A percentile compares a stretch with the other conserved stretches of the same genome.
Conservation (phyloP, 2,888 invertebrate species). For the Carterocephalus palaemon region DNA sequence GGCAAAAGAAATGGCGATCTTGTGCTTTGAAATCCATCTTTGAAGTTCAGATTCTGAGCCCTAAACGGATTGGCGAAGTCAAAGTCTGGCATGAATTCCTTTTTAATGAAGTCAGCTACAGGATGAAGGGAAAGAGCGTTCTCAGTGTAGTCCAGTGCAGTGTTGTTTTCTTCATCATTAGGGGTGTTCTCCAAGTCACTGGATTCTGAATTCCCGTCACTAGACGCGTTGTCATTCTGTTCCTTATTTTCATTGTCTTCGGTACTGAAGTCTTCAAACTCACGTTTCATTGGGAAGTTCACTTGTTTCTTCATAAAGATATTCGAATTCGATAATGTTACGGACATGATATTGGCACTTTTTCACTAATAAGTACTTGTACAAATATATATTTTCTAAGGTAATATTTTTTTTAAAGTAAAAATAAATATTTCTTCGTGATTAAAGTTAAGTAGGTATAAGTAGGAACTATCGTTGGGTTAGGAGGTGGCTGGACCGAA, state of each 20-base stretch:
- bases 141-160: constrained; percentile 65
- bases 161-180: constrained; percentile 48
- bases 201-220: constrained; percentile 64
- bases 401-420: constrained; percentile 54
- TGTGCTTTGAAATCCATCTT: constrained; percentile 59
- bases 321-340: constrained; percentile 63
- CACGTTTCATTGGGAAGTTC: constrained; percentile 69
- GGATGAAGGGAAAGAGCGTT: constrained; percentile 63
- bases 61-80: constrained; percentile 68
- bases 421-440: constrained; percentile 73
- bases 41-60: constrained; percentile 62
- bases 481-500: constrained; percentile 70
- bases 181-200: constrained; percentile 67
- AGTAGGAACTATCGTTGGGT: constrained; percentile 80
- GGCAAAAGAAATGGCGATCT: constrained; percentile 82
- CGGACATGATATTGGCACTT: constrained; percentile 58
- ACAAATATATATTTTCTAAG: constrained; percentile 46
- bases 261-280: constrained; percentile 59
- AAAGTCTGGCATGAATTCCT: constrained; percentile 71
- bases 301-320: constrained; percentile 64
- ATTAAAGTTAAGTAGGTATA: constrained; percentile 73
- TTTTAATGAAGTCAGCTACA: constrained; percentile 72
- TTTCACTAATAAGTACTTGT: constrained; percentile 49
- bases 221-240: constrained; percentile 56
- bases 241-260: constrained; percentile 52